These are phyloP conservation scores for Myocastor coypus DNA, from an alignment of 2,113 vertebrate species.

Conservation along the genomic window DNA sequence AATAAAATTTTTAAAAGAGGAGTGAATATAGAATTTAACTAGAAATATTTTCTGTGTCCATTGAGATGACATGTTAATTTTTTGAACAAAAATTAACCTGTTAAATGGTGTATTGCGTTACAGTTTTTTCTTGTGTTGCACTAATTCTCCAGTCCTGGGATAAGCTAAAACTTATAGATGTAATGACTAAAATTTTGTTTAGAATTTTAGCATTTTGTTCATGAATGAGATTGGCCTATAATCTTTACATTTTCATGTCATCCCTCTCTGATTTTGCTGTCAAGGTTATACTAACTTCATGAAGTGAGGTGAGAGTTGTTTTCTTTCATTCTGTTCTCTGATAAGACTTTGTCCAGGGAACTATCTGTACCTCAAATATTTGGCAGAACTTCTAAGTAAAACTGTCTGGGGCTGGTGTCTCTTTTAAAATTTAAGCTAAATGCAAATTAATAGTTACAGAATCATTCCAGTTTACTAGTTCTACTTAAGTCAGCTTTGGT, in stretches of 20 bases:
- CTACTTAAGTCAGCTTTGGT: slow-evolving; percentile 13
- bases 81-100: slow-evolving; percentile 28
- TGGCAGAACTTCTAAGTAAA: slow-evolving; percentile 63
- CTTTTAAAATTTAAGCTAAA: slow-evolving; percentile 50
- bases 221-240: background rate
- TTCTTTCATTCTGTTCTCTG: slow-evolving; percentile 57
- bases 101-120: slow-evolving; percentile 24
- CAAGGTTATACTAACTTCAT: slow-evolving; percentile 52
- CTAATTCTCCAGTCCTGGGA: background rate
- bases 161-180: slow-evolving; percentile 42
- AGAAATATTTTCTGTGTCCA: slow-evolving; percentile 8
- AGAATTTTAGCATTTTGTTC: slow-evolving; percentile 26
- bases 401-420: background rate
- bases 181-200: slow-evolving; percentile 29
- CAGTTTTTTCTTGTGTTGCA: slow-evolving; percentile 8
- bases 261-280: slow-evolving; percentile 45
- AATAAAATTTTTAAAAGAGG: slow-evolving; percentile 38
- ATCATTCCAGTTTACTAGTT: slow-evolving; percentile 49
- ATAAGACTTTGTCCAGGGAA: slow-evolving; percentile 49
- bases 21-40: slow-evolving; percentile 42
- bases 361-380: slow-evolving; percentile 72
- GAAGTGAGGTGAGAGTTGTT: slow-evolving; percentile 49
- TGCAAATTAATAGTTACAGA: slow-evolving; percentile 13
- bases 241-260: slow-evolving; percentile 31
- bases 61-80: slow-evolving; percentile 8